These are phyloP conservation scores for Leistus spinibarbis DNA, from an alignment of 2,888 invertebrate genomes.

Conservation along the genomic window DNA sequence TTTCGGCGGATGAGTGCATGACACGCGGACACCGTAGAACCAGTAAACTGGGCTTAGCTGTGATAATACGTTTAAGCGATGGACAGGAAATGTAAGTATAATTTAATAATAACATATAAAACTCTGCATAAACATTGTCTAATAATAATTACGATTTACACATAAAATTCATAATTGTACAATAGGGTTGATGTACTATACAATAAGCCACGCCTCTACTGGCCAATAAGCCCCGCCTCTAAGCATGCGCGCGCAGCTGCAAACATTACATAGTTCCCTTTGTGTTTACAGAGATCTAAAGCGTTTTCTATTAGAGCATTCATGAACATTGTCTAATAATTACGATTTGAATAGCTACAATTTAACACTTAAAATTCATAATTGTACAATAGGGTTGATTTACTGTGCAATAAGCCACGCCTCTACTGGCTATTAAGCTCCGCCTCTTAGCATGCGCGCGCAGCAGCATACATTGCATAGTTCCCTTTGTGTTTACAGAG, in stretches of 20 bases:
- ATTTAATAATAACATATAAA: background rate
- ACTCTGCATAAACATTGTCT: too few species aligned
- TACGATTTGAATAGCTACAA: too few species aligned
- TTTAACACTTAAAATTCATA: too few species aligned
- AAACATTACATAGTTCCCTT: background rate
- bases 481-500: slow-evolving; percentile 54
- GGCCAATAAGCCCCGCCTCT: background rate
- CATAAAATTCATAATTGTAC: too few species aligned
- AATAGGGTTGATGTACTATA: too few species aligned
- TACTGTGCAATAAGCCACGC: slow-evolving; percentile 9
- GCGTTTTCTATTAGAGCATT: slow-evolving; percentile 79
- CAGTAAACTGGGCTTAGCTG: slow-evolving; percentile 69
- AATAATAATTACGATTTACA: too few species aligned
- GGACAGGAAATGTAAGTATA: slow-evolving; percentile 61
- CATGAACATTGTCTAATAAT: too few species aligned
- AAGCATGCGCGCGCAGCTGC: background rate
- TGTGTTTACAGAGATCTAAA: slow-evolving; percentile 66
- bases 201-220: slow-evolving; percentile 3
- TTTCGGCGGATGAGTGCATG: slow-evolving; percentile 43
- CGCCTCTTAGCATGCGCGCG: background rate
- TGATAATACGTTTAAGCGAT: slow-evolving; percentile 65
- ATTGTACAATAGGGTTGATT: too few species aligned
- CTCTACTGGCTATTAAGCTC: background rate
- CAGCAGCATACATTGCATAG: background rate
- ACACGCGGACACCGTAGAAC: slow-evolving; percentile 45